Conservation (phyloP, 2,797 vertebrate genomes). For the Gymnoscopelus microlampas region DNA sequence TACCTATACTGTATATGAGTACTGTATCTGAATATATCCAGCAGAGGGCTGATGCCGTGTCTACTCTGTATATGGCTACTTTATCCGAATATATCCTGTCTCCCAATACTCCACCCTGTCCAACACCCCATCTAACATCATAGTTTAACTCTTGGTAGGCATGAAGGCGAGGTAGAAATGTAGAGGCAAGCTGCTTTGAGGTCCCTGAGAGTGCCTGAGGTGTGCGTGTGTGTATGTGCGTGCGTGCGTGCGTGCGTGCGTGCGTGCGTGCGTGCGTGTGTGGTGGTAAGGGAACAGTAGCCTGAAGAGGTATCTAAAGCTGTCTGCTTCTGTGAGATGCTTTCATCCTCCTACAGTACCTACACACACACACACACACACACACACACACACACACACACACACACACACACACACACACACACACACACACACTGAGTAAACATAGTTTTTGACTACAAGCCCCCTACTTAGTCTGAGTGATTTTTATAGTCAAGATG, state of each 20-base stretch:
- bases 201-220: constrained; percentile 62
- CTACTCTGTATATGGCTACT: too few relatives aligned
- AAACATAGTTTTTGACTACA: constrained; percentile 45
- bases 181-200: constrained; percentile 66
- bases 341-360: constrained; percentile 71
- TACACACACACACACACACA: background rate
- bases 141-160: constrained; percentile 17
- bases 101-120: background rate
- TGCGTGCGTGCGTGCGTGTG: constrained; percentile 60
- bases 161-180: constrained; percentile 44
- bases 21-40: too few relatives aligned
- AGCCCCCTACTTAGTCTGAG: constrained; percentile 42
- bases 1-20: too few relatives aligned
- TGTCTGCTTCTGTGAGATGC: constrained; percentile 65
- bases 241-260: constrained; percentile 2
- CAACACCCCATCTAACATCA: constrained; percentile 21
- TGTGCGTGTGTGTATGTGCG: background rate
- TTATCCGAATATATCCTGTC: background rate
- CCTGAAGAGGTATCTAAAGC: constrained; percentile 65
- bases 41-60: too few relatives aligned
- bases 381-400: constrained; percentile 10
- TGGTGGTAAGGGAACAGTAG: constrained; percentile 67
- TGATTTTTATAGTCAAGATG: constrained; percentile 57
- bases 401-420: constrained; percentile 37
- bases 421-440: constrained; percentile 29